Conservation (phyloP, 30 jellyfish, hydroid and myxozoan genomes). For the Hydractinia echinata region DNA sequence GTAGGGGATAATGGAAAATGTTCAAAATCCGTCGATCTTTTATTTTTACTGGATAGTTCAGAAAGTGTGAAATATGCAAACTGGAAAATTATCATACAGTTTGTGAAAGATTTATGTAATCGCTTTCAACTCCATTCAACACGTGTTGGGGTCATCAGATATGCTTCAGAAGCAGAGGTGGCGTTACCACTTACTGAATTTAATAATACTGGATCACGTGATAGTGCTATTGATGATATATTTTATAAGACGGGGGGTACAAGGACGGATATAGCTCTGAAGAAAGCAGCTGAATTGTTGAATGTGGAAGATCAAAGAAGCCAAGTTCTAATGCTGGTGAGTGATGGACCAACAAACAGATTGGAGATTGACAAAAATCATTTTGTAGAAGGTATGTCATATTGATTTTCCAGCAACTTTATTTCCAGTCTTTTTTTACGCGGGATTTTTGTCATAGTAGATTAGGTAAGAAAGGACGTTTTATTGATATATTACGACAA, state of each 20-base stretch:
- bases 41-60: slow-evolving; percentile 87
- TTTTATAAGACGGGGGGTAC: slow-evolving; percentile 96
- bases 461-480: too few relatives aligned
- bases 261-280: slow-evolving; percentile 87
- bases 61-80: slow-evolving; percentile 87
- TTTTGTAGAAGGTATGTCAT: slow-evolving; percentile 69
- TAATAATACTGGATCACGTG: slow-evolving; percentile 64
- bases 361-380: slow-evolving; percentile 73
- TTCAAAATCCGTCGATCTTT: slow-evolving; percentile 75
- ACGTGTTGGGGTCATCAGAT: slow-evolving; percentile 69
- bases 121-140: slow-evolving; percentile 64
- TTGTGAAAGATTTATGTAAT: slow-evolving; percentile 71
- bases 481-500: too few relatives aligned
- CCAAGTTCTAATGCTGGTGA: slow-evolving; percentile 78
- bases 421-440: too few relatives aligned
- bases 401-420: neutral
- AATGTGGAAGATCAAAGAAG: slow-evolving; percentile 67
- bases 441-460: too few relatives aligned
- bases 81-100: slow-evolving; percentile 72
- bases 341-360: slow-evolving; percentile 91
- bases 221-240: slow-evolving; percentile 79
- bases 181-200: slow-evolving; percentile 81
- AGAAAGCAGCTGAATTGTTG: slow-evolving; percentile 78
- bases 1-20: slow-evolving; percentile 39
- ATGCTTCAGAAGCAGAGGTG: slow-evolving; percentile 90